Evolutionary conservation across 2,888 invertebrate genomes (phyloP).

Genomic region (Timandra comae): DNA sequence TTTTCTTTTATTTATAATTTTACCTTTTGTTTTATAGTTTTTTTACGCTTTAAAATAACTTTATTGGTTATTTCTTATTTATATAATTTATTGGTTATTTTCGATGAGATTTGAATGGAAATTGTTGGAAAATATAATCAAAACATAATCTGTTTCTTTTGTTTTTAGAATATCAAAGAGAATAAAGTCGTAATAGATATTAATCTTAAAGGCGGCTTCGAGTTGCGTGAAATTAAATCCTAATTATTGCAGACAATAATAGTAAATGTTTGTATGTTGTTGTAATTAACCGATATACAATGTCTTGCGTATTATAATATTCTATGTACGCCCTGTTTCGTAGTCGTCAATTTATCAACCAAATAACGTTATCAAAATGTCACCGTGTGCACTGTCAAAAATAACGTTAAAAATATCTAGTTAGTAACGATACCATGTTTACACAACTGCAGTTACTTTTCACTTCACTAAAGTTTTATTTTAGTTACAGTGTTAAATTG

Average conservation of each 20-base stretch:
- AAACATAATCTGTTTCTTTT: slow-evolving; percentile 13
- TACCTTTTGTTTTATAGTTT: slow-evolving; percentile 16
- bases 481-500: not conserved
- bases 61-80: slow-evolving; percentile 1
- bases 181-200: too few species aligned
- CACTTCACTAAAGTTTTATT: not conserved
- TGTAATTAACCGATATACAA: slow-evolving; percentile 24
- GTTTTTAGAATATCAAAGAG: slow-evolving; percentile 16
- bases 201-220: slow-evolving; percentile 11
- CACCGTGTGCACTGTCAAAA: too few species aligned
- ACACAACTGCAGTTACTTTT: too few species aligned
- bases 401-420: too few species aligned
- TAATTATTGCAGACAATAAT: slow-evolving; percentile 41
- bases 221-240: slow-evolving; percentile 19
- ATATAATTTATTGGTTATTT: slow-evolving; percentile 2
- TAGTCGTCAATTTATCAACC: slow-evolving; percentile 22
- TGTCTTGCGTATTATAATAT: slow-evolving; percentile 12
- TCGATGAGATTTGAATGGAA: slow-evolving; percentile 4
- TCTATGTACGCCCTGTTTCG: slow-evolving; percentile 23
- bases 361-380: too few species aligned
- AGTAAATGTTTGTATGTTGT: slow-evolving; percentile 27
- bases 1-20: slow-evolving; percentile 45
- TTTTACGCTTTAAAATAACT: slow-evolving; percentile 4
- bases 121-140: not conserved
- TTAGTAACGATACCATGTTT: too few species aligned